These are phyloP conservation scores for Eupithecia abbreviata DNA, from an alignment of 2,888 invertebrate genomes.

Conservation along the genomic window DNA sequence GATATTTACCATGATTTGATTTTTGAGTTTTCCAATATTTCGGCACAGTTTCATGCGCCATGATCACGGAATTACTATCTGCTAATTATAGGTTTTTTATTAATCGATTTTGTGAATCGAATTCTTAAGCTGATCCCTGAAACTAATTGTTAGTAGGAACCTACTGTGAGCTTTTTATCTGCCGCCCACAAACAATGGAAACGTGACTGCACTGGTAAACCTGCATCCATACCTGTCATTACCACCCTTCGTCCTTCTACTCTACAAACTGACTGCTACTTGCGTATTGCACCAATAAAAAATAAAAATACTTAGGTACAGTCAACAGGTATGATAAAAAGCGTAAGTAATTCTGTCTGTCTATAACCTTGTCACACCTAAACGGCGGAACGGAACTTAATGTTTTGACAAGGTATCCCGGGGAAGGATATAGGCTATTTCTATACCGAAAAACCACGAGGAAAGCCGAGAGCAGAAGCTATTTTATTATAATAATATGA, in stretches of 20 bases:
- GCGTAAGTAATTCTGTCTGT: neutral
- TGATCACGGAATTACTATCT: constrained; percentile 59
- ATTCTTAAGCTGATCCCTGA: constrained; percentile 65
- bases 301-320: neutral
- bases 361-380: too few relatives aligned
- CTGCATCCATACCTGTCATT: constrained; percentile 56
- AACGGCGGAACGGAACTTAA: neutral
- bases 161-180: constrained; percentile 78
- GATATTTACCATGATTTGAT: too few relatives aligned
- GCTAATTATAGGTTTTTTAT: constrained; percentile 78
- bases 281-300: neutral
- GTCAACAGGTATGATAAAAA: neutral
- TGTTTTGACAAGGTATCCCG: neutral
- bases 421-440: neutral
- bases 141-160: constrained; percentile 75
- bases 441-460: too few relatives aligned
- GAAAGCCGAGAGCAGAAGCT: neutral
- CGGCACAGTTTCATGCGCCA: too few relatives aligned
- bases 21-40: too few relatives aligned
- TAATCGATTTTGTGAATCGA: constrained; percentile 70
- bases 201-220: constrained; percentile 79
- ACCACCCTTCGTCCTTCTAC: constrained; percentile 45
- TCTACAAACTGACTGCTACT: constrained; percentile 17
- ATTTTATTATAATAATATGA: neutral
- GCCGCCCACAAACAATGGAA: constrained; percentile 77